phyloP scores from a whole-genome alignment of 2,113 vertebrate genomes.

The Romanogobio albipinnatus region DNA sequence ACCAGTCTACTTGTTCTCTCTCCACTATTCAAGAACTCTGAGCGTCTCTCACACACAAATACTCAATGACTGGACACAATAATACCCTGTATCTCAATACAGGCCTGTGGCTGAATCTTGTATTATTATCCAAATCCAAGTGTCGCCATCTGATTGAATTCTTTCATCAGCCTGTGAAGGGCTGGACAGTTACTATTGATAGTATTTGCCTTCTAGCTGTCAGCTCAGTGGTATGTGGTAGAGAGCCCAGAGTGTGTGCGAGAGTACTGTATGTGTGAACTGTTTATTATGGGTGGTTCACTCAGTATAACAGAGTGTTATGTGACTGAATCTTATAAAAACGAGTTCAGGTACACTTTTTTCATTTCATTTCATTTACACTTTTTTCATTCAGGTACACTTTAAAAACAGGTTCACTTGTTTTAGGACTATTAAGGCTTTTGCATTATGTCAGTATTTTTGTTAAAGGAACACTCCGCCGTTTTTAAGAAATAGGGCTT shows the following conservation, averaged over 20 bases:
- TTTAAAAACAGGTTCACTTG: too few species aligned
- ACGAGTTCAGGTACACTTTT: not conserved
- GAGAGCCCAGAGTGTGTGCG: constrained; percentile 5
- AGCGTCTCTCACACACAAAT: not conserved
- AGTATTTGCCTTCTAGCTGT: constrained; percentile 38
- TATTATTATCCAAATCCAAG: constrained; percentile 3
- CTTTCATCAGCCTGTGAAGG: constrained; percentile 38
- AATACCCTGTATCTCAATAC: constrained; percentile 6
- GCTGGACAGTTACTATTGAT: constrained; percentile 32
- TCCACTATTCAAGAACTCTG: not conserved
- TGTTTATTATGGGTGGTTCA: not conserved
- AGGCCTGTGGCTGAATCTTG: not conserved
- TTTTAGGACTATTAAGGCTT: not conserved
- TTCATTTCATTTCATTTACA: too few species aligned
- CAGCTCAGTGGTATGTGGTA: constrained; percentile 43
- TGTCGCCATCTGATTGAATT: constrained; percentile 16
- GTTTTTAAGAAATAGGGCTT: too few species aligned
- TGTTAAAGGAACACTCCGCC: too few species aligned
- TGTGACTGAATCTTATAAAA: not conserved
- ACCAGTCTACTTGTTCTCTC: not conserved
- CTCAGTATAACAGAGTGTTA: not conserved
- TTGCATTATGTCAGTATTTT: not conserved
- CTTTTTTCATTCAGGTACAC: not conserved
- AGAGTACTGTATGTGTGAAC: not conserved
- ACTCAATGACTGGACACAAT: constrained; percentile 19